These are phyloP conservation scores for Urocyon cinereoargenteus DNA, from an alignment of 2,797 vertebrate genomes.

Conservation along the genomic window DNA sequence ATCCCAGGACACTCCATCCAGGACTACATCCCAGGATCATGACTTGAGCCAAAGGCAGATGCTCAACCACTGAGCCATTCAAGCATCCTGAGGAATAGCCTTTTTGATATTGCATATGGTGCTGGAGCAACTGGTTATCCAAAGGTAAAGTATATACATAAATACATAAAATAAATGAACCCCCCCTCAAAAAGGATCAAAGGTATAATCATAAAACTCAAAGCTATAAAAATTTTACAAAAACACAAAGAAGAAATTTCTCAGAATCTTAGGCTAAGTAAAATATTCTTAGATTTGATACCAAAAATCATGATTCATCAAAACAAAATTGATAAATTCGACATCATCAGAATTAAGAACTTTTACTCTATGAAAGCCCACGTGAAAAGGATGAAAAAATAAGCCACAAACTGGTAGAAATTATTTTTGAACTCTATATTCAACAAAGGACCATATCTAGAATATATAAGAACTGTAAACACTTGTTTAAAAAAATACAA, in stretches of 20 bases:
- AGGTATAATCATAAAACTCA: neutral
- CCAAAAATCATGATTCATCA: neutral
- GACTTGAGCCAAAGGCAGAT: too few relatives aligned
- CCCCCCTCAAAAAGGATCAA: neutral
- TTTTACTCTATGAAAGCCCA: neutral
- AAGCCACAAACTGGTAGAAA: neutral
- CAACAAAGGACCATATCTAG: neutral
- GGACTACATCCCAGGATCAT: too few relatives aligned
- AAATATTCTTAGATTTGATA: neutral
- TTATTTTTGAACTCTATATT: neutral
- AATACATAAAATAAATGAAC: neutral
- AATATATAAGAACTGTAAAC: neutral
- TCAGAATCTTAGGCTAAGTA: neutral
- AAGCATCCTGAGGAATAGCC: neutral
- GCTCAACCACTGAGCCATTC: too few relatives aligned
- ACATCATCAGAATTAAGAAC: neutral
- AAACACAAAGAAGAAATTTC: neutral
- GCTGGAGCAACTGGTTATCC: neutral
- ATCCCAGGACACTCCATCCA: too few relatives aligned
- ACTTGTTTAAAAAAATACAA: neutral
- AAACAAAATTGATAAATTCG: neutral
- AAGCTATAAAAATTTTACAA: neutral
- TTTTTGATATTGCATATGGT: neutral
- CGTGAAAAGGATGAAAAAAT: neutral
- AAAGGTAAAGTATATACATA: neutral